A percentile compares a stretch with the other conserved stretches of the same genome.
Conservation (phyloP, 1,140 invertebrate species). For the Drosophila neocordata region DNA sequence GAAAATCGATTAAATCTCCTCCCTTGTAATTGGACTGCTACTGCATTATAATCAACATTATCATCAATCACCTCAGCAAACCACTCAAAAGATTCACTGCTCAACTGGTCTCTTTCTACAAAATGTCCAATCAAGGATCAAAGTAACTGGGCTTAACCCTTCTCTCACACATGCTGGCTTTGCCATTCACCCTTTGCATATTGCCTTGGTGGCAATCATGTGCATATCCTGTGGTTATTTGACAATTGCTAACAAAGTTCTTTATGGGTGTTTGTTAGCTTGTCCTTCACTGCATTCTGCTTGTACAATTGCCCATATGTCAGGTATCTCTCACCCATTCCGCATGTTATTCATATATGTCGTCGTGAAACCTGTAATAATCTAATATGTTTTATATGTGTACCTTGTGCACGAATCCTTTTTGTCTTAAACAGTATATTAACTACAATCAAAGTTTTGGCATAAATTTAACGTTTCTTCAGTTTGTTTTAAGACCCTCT, state of each 20-base stretch:
- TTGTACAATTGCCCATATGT: conserved; percentile 66
- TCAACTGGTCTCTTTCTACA: conserved; percentile 42
- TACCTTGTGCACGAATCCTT: not conserved
- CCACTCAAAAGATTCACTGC: conserved; percentile 26
- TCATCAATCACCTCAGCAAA: conserved; percentile 55
- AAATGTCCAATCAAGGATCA: conserved; percentile 72
- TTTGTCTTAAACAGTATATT: too few species aligned
- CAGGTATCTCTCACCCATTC: conserved; percentile 38
- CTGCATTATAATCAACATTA: conserved; percentile 49
- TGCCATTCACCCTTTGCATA: not conserved
- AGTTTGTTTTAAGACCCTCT: too few species aligned
- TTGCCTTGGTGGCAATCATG: conserved; percentile 50
- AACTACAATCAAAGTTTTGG: too few species aligned
- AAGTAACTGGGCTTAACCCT: conserved; percentile 46
- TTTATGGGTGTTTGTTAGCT: conserved; percentile 50
- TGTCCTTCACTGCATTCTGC: conserved; percentile 53
- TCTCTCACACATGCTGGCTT: conserved; percentile 31
- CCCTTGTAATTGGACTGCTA: conserved; percentile 19
- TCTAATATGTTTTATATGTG: not conserved
- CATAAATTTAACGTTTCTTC: too few species aligned
- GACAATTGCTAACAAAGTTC: conserved; percentile 55
- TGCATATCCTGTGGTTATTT: conserved; percentile 78
- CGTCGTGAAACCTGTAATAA: too few species aligned
- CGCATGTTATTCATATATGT: conserved; percentile 34
- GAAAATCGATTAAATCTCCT: conserved; percentile 68